These are phyloP conservation scores for Caenorhabditis sulstoni DNA, from an alignment of 2,888 invertebrate genomes.

Conservation along the genomic window DNA sequence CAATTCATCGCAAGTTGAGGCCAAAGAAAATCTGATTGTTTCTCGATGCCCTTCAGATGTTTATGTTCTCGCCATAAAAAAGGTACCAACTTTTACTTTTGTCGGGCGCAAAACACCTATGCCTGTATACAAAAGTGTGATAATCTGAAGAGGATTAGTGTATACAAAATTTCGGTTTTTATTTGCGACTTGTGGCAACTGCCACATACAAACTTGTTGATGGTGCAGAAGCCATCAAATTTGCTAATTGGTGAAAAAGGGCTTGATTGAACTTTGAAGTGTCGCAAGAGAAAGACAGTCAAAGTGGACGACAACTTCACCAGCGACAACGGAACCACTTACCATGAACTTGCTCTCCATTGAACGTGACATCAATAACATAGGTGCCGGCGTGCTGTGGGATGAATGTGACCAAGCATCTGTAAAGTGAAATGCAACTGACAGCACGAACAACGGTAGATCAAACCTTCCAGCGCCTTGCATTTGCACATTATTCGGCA, in stretches of 20 bases:
- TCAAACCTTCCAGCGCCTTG: slow-evolving; percentile 90
- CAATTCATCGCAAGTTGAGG: slow-evolving; percentile 43
- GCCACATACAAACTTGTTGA: background rate
- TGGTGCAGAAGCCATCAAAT: background rate
- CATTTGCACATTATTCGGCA: slow-evolving; percentile 96
- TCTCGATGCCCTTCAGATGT: slow-evolving; percentile 8
- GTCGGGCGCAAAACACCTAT: too few species aligned
- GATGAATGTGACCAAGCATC: slow-evolving; percentile 88
- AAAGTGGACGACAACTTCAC: too few species aligned
- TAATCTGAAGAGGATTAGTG: slow-evolving; percentile 50
- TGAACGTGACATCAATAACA: slow-evolving; percentile 94
- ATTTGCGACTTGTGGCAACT: slow-evolving; percentile 22
- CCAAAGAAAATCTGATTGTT: background rate
- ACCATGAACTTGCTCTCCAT: slow-evolving; percentile 95
- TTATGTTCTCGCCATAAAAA: slow-evolving; percentile 3
- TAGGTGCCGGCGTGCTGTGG: slow-evolving; percentile 93
- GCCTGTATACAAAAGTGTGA: slow-evolving; percentile 21
- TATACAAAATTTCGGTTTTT: slow-evolving; percentile 24
- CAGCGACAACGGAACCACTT: slow-evolving; percentile 3
- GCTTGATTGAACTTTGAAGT: background rate
- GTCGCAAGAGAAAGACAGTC: too few species aligned
- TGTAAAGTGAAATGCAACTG: slow-evolving; percentile 19
- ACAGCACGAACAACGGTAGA: background rate
- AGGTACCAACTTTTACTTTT: background rate
- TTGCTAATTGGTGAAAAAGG: background rate